Evolutionary conservation across 2,797 vertebrate species (phyloP), one percentile per base, ranked within the genome.

Genomic region (Tragopan temminckii): DNA sequence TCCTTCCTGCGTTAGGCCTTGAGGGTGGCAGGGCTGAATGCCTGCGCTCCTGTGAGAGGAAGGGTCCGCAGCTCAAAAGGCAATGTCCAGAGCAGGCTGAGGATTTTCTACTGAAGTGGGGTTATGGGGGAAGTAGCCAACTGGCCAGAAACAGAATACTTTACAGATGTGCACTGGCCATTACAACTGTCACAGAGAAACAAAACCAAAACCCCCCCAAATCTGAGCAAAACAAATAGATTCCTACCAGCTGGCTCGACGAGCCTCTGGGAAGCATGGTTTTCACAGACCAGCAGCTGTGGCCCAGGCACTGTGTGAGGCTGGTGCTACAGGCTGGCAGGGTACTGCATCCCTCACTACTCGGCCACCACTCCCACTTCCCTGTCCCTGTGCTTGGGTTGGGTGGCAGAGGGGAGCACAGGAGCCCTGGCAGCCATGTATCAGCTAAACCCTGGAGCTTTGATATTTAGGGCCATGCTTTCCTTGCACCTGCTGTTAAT

Each of bases 321-420:
- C 3, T 67, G 48, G 19, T 48, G 43, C 24, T 64, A 33, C 48
- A 1, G 3, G 5, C 18, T 86, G 86, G 75, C 23, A 77, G 46
- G 40, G 31, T 89, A 16, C 40, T 53, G 24, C 24, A 55, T 8
- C 25, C 27, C 58, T 69, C 1, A 1, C 0, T 0, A 12, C 13
- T 57, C 55, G 36, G 9, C 11, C 52, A 18, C 27, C 6, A 10
- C 33, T 82, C 45, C 40, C 21, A 21, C 33, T 69, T n/a, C 31
- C 8, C 7, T 61, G 64, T 71, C 50, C 19, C 53, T 61, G 21
- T 12, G 25, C 5, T 21, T 1, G 4, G 36, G 20, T 20, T 53
- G 36, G 11, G 23, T 11, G n/a, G n/a, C 42, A 38, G 35, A 45
- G 31, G 12, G 8, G 8, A 89, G 15, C 20, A 72, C 36, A 83